Base-by-base conservation (phyloP, 2,888 invertebrate species). In the Clistopyga incitator region DNA sequence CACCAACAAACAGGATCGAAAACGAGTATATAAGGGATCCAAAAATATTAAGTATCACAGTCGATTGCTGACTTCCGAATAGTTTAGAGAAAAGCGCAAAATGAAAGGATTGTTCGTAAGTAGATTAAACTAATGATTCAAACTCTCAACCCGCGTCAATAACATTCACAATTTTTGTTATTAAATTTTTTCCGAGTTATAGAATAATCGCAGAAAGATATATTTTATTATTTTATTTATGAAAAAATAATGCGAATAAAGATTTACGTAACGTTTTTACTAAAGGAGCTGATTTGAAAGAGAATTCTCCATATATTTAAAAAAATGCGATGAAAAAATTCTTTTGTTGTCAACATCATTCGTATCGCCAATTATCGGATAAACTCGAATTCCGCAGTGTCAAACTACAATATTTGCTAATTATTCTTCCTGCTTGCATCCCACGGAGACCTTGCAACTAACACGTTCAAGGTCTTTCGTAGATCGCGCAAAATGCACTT, bases 21-120 rank as follows among this genome's bases (percentile, higher is more conserved):
- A 10, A 15, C 45, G 56, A 29, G 29, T 81, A 78, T 82, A 82
- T 52, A 72, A 78, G 72, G 67, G 72, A 72, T 29, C n/a, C 38
- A 8, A 78, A 78, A 72, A 78, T 67, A 23, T 50, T 42, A 6
- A 15, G 13, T 52, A 11, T 34, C 59, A 52, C 67, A 65, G 71
- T 61, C 25, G 23, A 71, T 65, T 52, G 20, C 23, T n/a, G 13
- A 25, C 18, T 54, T 20, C 15, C 11, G 23, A 23, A 20, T 47
- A 18, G 25, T 34, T 64, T 29, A 20, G 20, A 15, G 18, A 25
- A 54, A 42, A 61, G 11, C 11, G 11, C 11, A 77, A 71, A 76
- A 81, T 77, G 70, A 77, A 56, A 50, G 65, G 42, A 77, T 56
- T 71, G 25, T 3, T 77, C 38, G 81, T 81, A 61, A 81, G 81